Percentiles rank a stretch among this genome's conserved stretches.
Conservation (phyloP, 1,140 invertebrate genomes). For the Trichogramma pretiosum region DNA sequence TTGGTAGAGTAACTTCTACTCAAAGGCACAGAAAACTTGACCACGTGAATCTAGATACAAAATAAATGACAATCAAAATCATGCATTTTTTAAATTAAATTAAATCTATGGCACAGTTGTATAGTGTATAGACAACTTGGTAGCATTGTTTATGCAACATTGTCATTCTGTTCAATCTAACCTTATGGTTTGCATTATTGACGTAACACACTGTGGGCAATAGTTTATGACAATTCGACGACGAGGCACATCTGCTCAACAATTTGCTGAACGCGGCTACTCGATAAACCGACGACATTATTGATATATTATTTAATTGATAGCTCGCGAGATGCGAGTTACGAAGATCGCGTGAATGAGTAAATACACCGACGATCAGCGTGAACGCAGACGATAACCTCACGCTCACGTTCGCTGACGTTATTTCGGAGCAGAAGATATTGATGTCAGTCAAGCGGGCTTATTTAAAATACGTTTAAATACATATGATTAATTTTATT, state of each 20-base stretch:
- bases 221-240: background rate
- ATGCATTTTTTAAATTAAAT: background rate
- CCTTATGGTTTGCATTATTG: constrained; percentile 1
- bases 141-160: background rate
- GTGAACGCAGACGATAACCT: too few relatives aligned
- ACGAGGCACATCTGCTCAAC: background rate
- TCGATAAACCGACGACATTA: constrained; percentile 1
- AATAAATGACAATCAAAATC: background rate
- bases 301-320: too few relatives aligned
- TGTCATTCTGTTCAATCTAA: constrained; percentile 3
- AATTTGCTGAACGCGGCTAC: background rate
- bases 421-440: too few relatives aligned
- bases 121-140: background rate
- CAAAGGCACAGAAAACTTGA: background rate
- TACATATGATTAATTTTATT: too few relatives aligned
- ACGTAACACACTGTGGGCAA: background rate
- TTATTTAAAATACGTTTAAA: too few relatives aligned
- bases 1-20: background rate
- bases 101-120: background rate
- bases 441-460: too few relatives aligned
- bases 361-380: too few relatives aligned
- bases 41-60: too few relatives aligned
- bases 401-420: too few relatives aligned
- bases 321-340: too few relatives aligned
- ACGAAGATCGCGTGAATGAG: too few relatives aligned